Conservation (phyloP, 2,888 invertebrate genomes). For the Junonia oenone region DNA sequence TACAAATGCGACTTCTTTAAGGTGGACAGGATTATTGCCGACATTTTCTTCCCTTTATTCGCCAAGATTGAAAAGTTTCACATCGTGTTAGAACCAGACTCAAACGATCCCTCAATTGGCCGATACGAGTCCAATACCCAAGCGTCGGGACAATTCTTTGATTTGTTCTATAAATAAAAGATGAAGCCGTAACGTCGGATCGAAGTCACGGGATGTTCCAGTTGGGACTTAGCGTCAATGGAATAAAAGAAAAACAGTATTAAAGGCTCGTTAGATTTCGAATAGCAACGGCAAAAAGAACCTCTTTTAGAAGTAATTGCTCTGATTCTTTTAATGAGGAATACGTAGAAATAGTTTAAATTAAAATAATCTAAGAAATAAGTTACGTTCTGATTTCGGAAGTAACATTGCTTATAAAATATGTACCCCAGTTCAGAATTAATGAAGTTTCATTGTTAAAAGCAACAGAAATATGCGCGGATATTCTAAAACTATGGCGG, state of each 20-base stretch:
- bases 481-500: not conserved
- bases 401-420: not conserved
- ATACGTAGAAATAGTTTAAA: not conserved
- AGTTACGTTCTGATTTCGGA: not conserved
- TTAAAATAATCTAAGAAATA: not conserved
- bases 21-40: too few relatives aligned
- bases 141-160: not conserved
- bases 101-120: not conserved
- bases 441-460: not conserved
- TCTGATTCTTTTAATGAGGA: not conserved
- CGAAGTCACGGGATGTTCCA: conserved; percentile 3
- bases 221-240: conserved; percentile 10
- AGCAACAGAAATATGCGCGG: not conserved
- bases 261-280: conserved; percentile 7
- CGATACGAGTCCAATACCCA: conserved; percentile 1
- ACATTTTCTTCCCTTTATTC: not conserved
- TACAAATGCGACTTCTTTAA: too few relatives aligned
- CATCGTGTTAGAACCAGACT: not conserved
- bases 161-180: conserved; percentile 12
- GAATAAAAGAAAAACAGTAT: conserved; percentile 6
- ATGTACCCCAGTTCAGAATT: not conserved
- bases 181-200: conserved; percentile 2
- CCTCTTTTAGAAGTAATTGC: not conserved
- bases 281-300: not conserved
- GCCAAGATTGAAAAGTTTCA: not conserved